These are phyloP conservation scores for Oryzias melastigma DNA, from an alignment of 2,113 vertebrate species.

Conservation along the genomic window DNA sequence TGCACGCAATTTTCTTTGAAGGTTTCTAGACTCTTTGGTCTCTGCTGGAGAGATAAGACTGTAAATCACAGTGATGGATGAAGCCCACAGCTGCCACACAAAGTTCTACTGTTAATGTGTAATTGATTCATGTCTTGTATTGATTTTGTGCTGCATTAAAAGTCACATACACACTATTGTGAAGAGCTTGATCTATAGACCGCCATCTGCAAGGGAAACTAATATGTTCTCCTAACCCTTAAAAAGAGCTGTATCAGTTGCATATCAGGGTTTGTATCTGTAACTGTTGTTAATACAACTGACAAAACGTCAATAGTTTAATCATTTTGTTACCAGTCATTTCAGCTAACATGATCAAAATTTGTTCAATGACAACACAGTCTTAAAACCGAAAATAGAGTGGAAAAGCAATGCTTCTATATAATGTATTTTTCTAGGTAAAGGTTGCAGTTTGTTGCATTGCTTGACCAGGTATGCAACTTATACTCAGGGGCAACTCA, in stretches of 20 bases:
- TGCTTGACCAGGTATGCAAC: too few species aligned
- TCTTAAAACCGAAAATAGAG: too few species aligned
- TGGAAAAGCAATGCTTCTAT: too few species aligned
- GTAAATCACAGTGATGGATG: constrained; percentile 66
- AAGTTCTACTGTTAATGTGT: constrained; percentile 51
- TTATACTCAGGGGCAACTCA: too few species aligned
- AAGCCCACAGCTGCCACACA: constrained; percentile 39
- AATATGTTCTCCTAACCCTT: constrained; percentile 25
- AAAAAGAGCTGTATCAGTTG: neutral
- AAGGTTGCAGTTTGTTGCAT: too few species aligned
- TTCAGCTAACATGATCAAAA: too few species aligned
- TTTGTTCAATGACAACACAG: too few species aligned
- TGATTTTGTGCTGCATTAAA: constrained; percentile 28
- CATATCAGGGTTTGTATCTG: constrained; percentile 1
- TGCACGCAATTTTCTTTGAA: constrained; percentile 34
- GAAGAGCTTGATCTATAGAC: neutral
- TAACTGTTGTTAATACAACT: constrained; percentile 21
- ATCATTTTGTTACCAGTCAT: neutral
- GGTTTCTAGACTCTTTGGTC: constrained; percentile 32
- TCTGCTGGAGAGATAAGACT: constrained; percentile 50
- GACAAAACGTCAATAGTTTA: neutral
- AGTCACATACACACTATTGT: constrained; percentile 9
- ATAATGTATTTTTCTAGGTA: too few species aligned
- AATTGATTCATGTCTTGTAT: constrained; percentile 68
- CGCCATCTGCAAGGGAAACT: constrained; percentile 37